phyloP scores from a whole-genome alignment of 2,888 invertebrate genomes.

The Schizotus pectinicornis region DNA sequence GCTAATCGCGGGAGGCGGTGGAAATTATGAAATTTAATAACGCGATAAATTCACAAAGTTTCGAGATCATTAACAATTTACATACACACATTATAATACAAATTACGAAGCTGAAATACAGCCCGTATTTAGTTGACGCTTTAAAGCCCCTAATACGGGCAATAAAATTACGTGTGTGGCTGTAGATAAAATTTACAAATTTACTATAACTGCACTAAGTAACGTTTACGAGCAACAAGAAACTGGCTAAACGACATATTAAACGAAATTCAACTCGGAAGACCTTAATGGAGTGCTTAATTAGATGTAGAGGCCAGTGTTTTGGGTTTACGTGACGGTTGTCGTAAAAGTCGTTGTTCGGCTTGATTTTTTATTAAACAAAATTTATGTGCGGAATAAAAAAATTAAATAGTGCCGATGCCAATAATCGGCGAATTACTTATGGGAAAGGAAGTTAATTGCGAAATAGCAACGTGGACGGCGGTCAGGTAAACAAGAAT shows the following conservation, averaged over 20 bases:
- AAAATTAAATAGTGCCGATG: too few species aligned
- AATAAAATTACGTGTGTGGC: constrained; percentile 45
- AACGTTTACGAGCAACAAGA: constrained; percentile 32
- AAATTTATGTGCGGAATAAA: too few species aligned
- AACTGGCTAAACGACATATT: constrained; percentile 25
- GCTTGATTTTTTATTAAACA: too few species aligned
- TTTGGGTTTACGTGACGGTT: too few species aligned
- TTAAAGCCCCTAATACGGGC: constrained; percentile 43
- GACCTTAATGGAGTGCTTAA: too few species aligned
- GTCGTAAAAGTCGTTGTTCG: too few species aligned
- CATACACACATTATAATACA: constrained; percentile 50
- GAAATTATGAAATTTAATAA: constrained; percentile 46
- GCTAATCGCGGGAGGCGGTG: too few species aligned
- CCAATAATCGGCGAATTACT: too few species aligned
- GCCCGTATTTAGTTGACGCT: constrained; percentile 44
- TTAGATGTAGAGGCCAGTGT: too few species aligned
- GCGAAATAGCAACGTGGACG: too few species aligned
- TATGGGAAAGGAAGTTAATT: too few species aligned
- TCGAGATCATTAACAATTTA: constrained; percentile 50
- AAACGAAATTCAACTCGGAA: constrained; percentile 12
- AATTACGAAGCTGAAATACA: constrained; percentile 47
- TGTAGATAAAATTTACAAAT: constrained; percentile 44
- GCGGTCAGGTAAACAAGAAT: too few species aligned
- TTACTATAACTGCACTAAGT: constrained; percentile 38
- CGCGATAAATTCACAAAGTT: constrained; percentile 49